These are phyloP conservation scores for Alectoris magna DNA, from an alignment of 2,797 vertebrate species.

Conservation along the genomic window DNA sequence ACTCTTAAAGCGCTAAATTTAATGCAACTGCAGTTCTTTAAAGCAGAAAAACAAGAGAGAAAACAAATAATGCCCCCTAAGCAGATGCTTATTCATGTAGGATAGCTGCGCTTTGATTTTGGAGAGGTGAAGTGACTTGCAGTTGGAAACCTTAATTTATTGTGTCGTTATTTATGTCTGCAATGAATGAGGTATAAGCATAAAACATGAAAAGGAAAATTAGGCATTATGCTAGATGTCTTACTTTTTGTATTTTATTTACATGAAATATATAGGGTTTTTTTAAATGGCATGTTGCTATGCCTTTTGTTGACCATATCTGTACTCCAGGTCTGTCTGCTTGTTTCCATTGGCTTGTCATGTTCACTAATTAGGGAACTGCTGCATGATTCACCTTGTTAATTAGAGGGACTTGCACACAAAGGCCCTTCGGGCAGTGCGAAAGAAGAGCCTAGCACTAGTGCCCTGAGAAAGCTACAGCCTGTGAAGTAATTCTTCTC, in stretches of 20 bases:
- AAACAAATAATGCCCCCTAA: constrained; percentile 61
- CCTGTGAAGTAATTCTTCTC: constrained; percentile 98
- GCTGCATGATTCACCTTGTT: constrained; percentile 99
- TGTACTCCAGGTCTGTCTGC: constrained; percentile 87
- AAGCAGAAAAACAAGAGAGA: constrained; percentile 42
- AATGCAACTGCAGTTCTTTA: constrained; percentile 36
- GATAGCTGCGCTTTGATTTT: constrained; percentile 50
- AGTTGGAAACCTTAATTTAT: constrained; percentile 54
- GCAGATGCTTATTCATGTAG: constrained; percentile 55
- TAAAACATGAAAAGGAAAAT: constrained; percentile 61
- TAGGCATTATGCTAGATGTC: constrained; percentile 5
- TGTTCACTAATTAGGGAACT: constrained; percentile 99
- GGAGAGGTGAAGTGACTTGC: constrained; percentile 29
- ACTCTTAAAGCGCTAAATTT: background rate
- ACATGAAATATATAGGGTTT: constrained; percentile 57
- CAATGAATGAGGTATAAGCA: constrained; percentile 54
- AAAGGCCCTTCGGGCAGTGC: constrained; percentile 87
- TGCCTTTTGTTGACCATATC: constrained; percentile 86
- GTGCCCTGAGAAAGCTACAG: constrained; percentile 91
- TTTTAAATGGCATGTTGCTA: constrained; percentile 52
- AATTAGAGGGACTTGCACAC: constrained; percentile 99
- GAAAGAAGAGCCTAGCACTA: constrained; percentile 89
- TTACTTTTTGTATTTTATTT: constrained; percentile 70
- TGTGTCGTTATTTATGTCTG: constrained; percentile 52
- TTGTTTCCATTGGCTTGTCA: constrained; percentile 97